Evolutionary conservation across 2,888 invertebrate genomes (phyloP), one percentile per base, ranked within the genome.

Genomic region (Eudasyphora cyanicolor): DNA sequence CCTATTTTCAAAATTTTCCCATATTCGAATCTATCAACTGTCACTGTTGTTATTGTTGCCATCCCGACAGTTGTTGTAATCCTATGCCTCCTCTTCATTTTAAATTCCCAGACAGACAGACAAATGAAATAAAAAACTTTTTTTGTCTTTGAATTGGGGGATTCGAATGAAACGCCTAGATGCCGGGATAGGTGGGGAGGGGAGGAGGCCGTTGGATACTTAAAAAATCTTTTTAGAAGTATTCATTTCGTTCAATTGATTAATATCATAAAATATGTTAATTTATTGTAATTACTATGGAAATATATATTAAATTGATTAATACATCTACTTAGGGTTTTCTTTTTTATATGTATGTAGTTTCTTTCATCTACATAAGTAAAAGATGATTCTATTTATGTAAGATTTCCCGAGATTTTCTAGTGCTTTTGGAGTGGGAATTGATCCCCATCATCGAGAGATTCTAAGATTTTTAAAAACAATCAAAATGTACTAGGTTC

Each of bases 191-290:
- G 4, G 45, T 45, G 1, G 24, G 12, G 27, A 27, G 57, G 27
- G 29, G 70, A 71, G 60, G 12, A 49, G 64, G 21, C 12, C 49
- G 19, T 60, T 57, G 17, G 71, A 76, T 38, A 73, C 45, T 19
- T 19, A 45, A 73, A 49, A 73, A n/a, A 67, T n/a, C 29, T 62
- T 78, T 73, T 49, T 77, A 67, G 49, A 51, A 51, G 49, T 73
- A 51, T 62, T 64, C 19, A n/a, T 70, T 76, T 32, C 42, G 51
- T 76, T 32, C 42, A 49, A 27, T 78, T 70, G 69, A 82, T 82
- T 70, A 78, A 62, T 75, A 74, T 42, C 29, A 82, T 78, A 77
- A 82, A 79, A 76, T 79, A 82, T 71, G 38, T 79, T 76, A 67
- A 82, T 82, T 73, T 82, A 79, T 82, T 76, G 64, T 73, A 79